These are phyloP conservation scores for Melangyna quadrimaculata DNA, from an alignment of 2,888 invertebrate species.

Conservation along the genomic window DNA sequence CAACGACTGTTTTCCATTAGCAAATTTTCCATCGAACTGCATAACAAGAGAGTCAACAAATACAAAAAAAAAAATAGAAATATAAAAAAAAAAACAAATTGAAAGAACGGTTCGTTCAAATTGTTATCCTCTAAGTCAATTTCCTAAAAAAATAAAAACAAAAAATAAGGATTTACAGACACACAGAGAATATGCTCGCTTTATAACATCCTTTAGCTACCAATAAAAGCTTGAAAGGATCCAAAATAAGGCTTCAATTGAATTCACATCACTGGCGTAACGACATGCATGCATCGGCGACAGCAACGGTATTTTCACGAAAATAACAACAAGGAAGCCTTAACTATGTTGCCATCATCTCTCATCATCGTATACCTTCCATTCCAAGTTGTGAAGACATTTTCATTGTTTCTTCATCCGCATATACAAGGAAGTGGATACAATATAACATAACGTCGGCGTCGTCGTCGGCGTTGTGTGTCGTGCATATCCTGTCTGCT, in stretches of 20 bases:
- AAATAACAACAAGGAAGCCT: constrained; percentile 38
- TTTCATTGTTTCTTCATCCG: constrained; percentile 51
- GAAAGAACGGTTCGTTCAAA: constrained; percentile 44
- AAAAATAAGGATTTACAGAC: neutral
- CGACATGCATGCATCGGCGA: constrained; percentile 16
- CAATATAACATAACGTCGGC: neutral
- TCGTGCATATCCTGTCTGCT: constrained; percentile 17
- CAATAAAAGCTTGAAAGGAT: neutral
- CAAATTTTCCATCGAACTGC: constrained; percentile 56
- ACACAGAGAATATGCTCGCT: constrained; percentile 11
- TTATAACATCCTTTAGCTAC: constrained; percentile 32
- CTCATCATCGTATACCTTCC: too few relatives aligned
- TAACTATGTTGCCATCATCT: neutral
- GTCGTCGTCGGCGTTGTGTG: too few relatives aligned
- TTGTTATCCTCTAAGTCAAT: constrained; percentile 71
- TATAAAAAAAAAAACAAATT: constrained; percentile 11
- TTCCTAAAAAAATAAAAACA: constrained; percentile 1
- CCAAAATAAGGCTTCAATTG: constrained; percentile 34
- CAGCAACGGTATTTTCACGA: constrained; percentile 13
- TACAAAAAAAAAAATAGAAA: neutral
- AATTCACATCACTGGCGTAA: constrained; percentile 41
- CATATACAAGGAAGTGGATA: constrained; percentile 17
- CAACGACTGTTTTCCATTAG: constrained; percentile 72
- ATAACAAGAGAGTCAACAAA: neutral
- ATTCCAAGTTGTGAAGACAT: constrained; percentile 14